These are phyloP conservation scores for Melanophora roralis DNA, from an alignment of 2,888 invertebrate genomes.

Conservation along the genomic window DNA sequence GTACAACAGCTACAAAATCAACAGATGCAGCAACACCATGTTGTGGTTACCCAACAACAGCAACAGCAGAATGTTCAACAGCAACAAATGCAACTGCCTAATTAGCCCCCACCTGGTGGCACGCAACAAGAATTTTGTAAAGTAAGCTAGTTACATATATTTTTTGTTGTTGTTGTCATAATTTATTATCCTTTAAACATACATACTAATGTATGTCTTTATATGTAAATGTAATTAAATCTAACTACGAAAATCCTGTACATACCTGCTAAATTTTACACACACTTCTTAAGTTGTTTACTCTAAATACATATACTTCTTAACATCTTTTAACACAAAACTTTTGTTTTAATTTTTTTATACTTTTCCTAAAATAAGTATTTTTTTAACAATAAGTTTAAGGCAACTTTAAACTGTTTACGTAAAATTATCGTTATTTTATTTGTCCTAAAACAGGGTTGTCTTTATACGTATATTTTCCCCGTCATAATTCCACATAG, in stretches of 20 bases:
- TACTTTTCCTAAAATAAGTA: neutral
- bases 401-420: no score
- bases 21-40: conserved; percentile 70
- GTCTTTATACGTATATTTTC: neutral
- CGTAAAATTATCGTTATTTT: conserved; percentile 14
- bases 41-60: conserved; percentile 69
- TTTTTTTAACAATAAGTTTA: no score
- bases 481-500: neutral
- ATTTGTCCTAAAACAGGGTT: neutral
- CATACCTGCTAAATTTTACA: no score
- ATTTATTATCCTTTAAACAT: neutral
- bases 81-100: conserved; percentile 74
- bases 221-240: no score
- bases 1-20: conserved; percentile 69
- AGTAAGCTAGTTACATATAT: conserved; percentile 71
- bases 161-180: conserved; percentile 49
- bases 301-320: no score
- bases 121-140: conserved; percentile 73
- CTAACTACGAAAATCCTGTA: no score
- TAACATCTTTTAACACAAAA: no score
- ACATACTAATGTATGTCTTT: neutral
- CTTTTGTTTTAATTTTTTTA: neutral
- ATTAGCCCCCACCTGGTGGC: conserved; percentile 71
- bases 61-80: conserved; percentile 69
- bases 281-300: no score